Evolutionary conservation across 2,113 vertebrate genomes (phyloP), one percentile per base, ranked within the genome.

Genomic region (Malaclemys terrapin): DNA sequence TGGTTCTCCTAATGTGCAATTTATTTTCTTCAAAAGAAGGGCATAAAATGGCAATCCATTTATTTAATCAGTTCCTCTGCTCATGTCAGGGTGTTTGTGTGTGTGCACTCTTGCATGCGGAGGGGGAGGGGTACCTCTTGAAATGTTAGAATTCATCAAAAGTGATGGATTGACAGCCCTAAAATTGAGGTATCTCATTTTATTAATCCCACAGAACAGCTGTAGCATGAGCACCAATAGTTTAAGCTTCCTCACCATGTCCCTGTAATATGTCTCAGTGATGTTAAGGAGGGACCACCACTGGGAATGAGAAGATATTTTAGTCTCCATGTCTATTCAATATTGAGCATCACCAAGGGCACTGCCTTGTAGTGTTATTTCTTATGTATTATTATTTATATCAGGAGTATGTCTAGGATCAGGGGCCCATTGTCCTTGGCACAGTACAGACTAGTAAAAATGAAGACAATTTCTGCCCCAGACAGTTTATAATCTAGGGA

Each of bases 141-240:
- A 88, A 96, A 89, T 65, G 19, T 9, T 84, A 24, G 16, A 38
- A 45, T 95, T 90, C n/a, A 91, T 94, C 42, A 95, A 87, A n/a
- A 59, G 90, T 82, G 14, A 0, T 59, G 79, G 49, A 83, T 88
- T 88, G 79, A 53, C 84, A 88, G 56, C 81, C 81, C 86, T 88
- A 50, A 29, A 87, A 81, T 31, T 80, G 82, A 81, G 22, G 65
- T 42, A 2, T 88, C 89, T 57, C 19, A 42, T 79, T 47, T 50
- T 80, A 53, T 82, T 88, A 13, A 89, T 53, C 31, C 65, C 29
- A 47, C 1, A 65, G 25, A 92, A 80, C 6, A 7, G 5, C 25
- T 65, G 12, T 47, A 92, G 65, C 31, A 22, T 10, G 49, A 89
- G 22, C 31, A 95, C 10, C 49, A 76, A 80, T 14, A 79, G 47